Evolutionary conservation across 2,797 vertebrate species (phyloP), one percentile per base, ranked within the genome.

Genomic region (Natrix natrix): DNA sequence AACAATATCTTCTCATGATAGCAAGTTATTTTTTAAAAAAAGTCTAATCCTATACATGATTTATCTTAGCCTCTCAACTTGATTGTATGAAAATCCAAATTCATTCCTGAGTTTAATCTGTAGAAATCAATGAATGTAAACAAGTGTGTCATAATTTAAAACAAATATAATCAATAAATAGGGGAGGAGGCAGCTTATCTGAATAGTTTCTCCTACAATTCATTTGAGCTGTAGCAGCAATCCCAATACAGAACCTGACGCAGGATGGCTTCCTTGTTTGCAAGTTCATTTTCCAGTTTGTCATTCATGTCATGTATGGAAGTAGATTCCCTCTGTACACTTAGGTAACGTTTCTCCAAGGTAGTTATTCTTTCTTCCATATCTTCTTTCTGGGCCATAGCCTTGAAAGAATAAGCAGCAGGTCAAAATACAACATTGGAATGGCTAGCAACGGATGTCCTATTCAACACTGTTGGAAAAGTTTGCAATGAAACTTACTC

Each of bases 351-450:
- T 96, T 99, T 99, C 96, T 99, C 99, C 95, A 99, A 97, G 0
- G 99, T 99, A 0, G 99, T 99, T 92, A 99, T 99, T 89, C 99
- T 98, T 96, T 99, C 99, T 97, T 99, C 99, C 99, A 99, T 99
- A 95, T 99, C 99, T 95, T 99, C 99, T 96, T 99, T 99, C 97
- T 99, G 99, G 95, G 99, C 99, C 99, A 99, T 99, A 93, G 98
- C 99, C 99, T 99, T 97, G 90, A 32, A n/a, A n/a, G 43, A 88
- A 86, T 7, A 54, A 93, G 59, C 3, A 61, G 16, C 28, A 55
- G 20, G 43, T 63, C 48, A 48, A 89, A 37, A 78, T 37, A n/a
- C 20, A 43, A 7, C 24, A 28, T 55, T 60, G 16, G 24, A 22
- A 1, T 8, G 14, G 55, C 20, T 55, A 74, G 8, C 3, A n/a